phyloP scores from a whole-genome alignment of 2,113 vertebrate genomes.

The Trichechus manatus region DNA sequence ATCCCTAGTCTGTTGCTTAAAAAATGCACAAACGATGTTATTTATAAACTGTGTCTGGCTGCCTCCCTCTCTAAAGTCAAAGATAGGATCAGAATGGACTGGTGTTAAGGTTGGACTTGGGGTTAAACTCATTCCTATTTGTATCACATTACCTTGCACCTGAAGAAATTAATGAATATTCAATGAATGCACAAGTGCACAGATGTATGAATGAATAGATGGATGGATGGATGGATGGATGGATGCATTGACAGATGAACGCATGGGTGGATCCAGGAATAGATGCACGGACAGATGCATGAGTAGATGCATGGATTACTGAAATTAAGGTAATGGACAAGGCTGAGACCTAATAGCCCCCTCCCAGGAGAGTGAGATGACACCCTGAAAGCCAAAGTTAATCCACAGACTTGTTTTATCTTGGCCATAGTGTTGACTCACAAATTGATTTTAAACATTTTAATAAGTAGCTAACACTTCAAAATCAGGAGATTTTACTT shows the following conservation, averaged over 20 bases:
- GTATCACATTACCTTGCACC: background rate
- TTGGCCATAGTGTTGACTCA: background rate
- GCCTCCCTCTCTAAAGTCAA: background rate
- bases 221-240: background rate
- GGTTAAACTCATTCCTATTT: background rate
- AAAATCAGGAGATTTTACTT: background rate
- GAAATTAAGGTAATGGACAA: background rate
- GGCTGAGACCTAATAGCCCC: background rate
- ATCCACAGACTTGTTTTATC: background rate
- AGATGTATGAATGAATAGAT: background rate
- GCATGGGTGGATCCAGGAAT: too few relatives aligned
- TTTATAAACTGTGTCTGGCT: background rate
- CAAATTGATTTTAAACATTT: background rate
- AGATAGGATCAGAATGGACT: background rate
- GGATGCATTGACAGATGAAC: background rate
- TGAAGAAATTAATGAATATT: background rate
- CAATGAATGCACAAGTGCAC: background rate
- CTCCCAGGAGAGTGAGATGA: background rate
- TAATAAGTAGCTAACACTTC: background rate
- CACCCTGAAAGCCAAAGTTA: background rate
- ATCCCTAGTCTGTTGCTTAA: background rate
- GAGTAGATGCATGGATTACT: background rate
- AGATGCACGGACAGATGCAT: background rate
- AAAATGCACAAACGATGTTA: background rate
- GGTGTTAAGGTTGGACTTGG: background rate